Conservation (phyloP, 2,888 invertebrate genomes). For the Trichopoda pennipes region DNA sequence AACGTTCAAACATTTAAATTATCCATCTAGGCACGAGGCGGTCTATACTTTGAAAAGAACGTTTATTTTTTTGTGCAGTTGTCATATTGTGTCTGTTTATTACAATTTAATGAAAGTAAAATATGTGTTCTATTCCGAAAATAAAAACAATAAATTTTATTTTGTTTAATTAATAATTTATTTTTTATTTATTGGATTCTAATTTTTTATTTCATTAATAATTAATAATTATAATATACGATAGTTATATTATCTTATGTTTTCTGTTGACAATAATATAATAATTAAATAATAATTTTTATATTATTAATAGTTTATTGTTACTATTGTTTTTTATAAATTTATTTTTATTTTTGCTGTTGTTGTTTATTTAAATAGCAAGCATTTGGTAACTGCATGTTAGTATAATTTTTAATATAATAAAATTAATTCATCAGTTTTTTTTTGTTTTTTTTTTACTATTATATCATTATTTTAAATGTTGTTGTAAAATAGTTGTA, state of each 20-base stretch:
- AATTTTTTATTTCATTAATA: constrained; percentile 19
- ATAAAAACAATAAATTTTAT: neutral
- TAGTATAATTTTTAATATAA: constrained; percentile 48
- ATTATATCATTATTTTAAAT: constrained; percentile 24
- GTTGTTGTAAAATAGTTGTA: constrained; percentile 32
- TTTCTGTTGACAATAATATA: constrained; percentile 35
- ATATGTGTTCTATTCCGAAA: too few relatives aligned
- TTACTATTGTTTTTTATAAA: constrained; percentile 40
- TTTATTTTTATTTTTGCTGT: constrained; percentile 21
- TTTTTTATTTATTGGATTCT: constrained; percentile 50
- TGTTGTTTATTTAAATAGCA: constrained; percentile 53
- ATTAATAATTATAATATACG: constrained; percentile 64
- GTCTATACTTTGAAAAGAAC: too few relatives aligned
- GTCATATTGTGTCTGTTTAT: too few relatives aligned
- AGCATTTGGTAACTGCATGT: constrained; percentile 55
- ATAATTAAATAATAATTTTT: constrained; percentile 55
- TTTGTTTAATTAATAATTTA: constrained; percentile 65
- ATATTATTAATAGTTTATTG: constrained; percentile 62
- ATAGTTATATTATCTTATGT: constrained; percentile 46
- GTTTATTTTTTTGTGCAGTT: too few relatives aligned
- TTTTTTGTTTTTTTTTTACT: constrained; percentile 24
- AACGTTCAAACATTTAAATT: too few relatives aligned
- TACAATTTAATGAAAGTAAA: too few relatives aligned
- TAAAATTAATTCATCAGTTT: constrained; percentile 32
- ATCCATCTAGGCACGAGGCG: too few relatives aligned